Evolutionary conservation across 2,113 vertebrate genomes (phyloP), one percentile per base, ranked within the genome.

Genomic region (Plecotus auritus): DNA sequence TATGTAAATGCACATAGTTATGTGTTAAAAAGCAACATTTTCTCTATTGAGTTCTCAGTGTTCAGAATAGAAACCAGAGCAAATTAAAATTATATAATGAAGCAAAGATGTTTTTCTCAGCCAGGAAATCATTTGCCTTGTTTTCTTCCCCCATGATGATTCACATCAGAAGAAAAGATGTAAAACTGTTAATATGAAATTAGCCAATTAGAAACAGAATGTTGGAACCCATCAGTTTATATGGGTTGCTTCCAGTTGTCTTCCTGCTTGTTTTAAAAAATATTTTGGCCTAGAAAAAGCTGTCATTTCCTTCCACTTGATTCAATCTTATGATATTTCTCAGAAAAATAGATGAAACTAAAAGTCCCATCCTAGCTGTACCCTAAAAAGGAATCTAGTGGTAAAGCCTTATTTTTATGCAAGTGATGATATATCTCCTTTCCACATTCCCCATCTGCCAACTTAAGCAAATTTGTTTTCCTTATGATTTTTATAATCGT

Each of bases 61-160:
- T 95, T 91, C 83, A 82, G 91, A 97, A 91, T 91, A 95, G 85
- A 94, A 97, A 96, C 74, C 54, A 89, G 54, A 95, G 78, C 70
- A 97, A 97, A 96, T 97, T 96, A 95, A 92, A 96, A 95, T 97
- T 95, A 97, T 92, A 70, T 91, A 96, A 97, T 94, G 95, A 96
- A 96, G 94, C 80, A 95, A 92, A 96, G 84, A 93, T 96, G 67
- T 94, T 96, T 97, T 91, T 88, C 90, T 94, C 64, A 93, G 56
- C 59, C 88, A 94, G 92, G 88, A 97, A 96, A 96, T 94, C 92
- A 94, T 95, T 88, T 91, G 45, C 83, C 93, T 96, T 97, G 90
- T 97, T 97, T 97, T 96, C 83, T 95, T 96, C 23, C 35, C 80
- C 74, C 42, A 54, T 85, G 93, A 95, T 95, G 94, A 96, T 95